These are phyloP conservation scores for Agrotis ipsilon DNA, from an alignment of 2,888 invertebrate genomes.

Conservation along the genomic window DNA sequence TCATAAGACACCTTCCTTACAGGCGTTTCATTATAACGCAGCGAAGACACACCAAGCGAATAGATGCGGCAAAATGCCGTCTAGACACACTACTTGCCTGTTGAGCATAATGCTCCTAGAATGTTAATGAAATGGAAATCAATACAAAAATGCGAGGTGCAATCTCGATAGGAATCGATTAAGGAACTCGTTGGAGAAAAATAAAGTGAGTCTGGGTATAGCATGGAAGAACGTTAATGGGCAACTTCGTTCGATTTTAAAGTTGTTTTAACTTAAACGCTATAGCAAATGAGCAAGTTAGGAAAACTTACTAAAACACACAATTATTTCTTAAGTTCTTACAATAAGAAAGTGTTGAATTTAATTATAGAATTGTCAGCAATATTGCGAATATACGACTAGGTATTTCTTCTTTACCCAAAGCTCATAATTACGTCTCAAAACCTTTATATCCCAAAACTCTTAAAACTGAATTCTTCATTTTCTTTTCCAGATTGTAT, in stretches of 20 bases:
- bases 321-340: slow-evolving; percentile 19
- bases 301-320: slow-evolving; percentile 9
- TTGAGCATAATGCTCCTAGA: slow-evolving; percentile 64
- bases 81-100: slow-evolving; percentile 67
- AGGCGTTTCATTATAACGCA: slow-evolving; percentile 66
- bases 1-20: slow-evolving; percentile 86
- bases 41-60: slow-evolving; percentile 69
- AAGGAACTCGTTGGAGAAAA: slow-evolving; percentile 53
- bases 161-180: slow-evolving; percentile 59
- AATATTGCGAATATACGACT: background rate
- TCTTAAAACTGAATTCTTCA: no score
- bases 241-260: slow-evolving; percentile 46
- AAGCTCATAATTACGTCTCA: no score
- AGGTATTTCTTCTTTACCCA: no score
- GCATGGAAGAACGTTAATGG: slow-evolving; percentile 53
- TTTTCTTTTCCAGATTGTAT: no score
- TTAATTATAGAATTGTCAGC: background rate
- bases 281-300: slow-evolving; percentile 22
- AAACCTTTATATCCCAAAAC: no score
- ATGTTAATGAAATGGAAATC: slow-evolving; percentile 68
- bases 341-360: no score
- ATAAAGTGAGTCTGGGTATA: slow-evolving; percentile 48
- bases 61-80: slow-evolving; percentile 67
- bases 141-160: slow-evolving; percentile 60
- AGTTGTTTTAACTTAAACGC: slow-evolving; percentile 33